Percentiles rank a stretch among this genome's conserved stretches.
phyloP scores from a whole-genome alignment of 1,140 invertebrate genomes.

The Drosophila bocki region DNA sequence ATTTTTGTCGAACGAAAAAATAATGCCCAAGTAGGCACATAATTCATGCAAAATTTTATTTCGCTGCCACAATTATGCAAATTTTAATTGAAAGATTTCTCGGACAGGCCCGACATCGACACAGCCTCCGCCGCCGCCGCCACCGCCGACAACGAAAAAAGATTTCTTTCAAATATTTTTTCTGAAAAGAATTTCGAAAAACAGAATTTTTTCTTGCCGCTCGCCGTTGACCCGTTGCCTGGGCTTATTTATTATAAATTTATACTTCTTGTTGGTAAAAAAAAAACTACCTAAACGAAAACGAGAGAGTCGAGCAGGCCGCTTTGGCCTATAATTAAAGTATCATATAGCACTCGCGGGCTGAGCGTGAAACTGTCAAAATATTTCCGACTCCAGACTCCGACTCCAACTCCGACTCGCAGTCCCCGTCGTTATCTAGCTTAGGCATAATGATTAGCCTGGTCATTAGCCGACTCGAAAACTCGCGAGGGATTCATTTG shows the following conservation, averaged over 20 bases:
- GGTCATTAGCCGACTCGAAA: conserved; percentile 67
- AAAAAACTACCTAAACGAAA: conserved; percentile 25
- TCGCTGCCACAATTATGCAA: conserved; percentile 78
- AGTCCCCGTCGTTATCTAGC: conserved; percentile 69
- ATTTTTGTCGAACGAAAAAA: conserved; percentile 63
- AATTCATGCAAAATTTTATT: conserved; percentile 76
- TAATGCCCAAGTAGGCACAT: conserved; percentile 82
- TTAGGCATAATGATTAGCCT: conserved; percentile 80
- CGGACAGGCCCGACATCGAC: conserved; percentile 4
- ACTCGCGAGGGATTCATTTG: conserved; percentile 73
- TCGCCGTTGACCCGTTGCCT: conserved; percentile 47
- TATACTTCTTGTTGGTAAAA: conserved; percentile 48
- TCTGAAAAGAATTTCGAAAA: conserved; percentile 64
- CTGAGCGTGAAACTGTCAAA: conserved; percentile 82
- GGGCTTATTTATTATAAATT: conserved; percentile 73
- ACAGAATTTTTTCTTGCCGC: conserved; percentile 32
- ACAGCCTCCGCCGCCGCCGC: conserved; percentile 19
- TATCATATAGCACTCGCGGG: conserved; percentile 82
- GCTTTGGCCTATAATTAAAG: conserved; percentile 77
- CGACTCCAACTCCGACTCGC: not conserved
- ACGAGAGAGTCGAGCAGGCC: conserved; percentile 20
- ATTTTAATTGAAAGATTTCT: conserved; percentile 83
- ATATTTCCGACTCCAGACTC: conserved; percentile 65
- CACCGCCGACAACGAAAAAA: conserved; percentile 13
- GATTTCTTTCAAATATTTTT: conserved; percentile 54